Evolutionary conservation across 2,888 invertebrate species (phyloP).

Genomic region (Lepidochitona cinerea): DNA sequence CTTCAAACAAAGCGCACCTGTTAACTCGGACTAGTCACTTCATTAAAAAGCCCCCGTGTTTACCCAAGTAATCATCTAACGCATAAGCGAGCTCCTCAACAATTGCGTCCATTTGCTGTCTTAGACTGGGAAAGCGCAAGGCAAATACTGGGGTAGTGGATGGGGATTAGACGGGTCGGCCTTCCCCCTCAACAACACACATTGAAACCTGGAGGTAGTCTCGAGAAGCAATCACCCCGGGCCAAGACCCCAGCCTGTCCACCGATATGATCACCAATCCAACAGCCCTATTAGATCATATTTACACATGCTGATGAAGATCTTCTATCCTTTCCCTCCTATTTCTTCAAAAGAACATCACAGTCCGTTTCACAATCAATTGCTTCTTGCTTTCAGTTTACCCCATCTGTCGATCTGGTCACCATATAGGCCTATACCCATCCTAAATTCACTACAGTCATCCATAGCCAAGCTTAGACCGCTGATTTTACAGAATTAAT

Average conservation of each 20-base stretch:
- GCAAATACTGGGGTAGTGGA: neutral
- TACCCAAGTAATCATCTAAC: slow-evolving; percentile 3
- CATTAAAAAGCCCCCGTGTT: slow-evolving; percentile 1
- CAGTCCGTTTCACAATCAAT: neutral
- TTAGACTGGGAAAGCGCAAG: neutral
- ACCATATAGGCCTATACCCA: no score
- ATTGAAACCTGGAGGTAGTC: neutral
- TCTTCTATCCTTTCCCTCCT: neutral
- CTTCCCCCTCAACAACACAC: neutral
- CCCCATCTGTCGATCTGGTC: neutral
- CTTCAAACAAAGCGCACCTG: slow-evolving; percentile 2
- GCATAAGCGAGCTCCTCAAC: neutral
- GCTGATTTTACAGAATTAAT: no score
- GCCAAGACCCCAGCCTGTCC: neutral
- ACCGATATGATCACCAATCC: neutral
- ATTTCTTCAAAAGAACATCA: neutral
- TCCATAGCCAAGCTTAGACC: no score
- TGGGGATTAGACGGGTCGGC: neutral
- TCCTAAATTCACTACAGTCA: no score
- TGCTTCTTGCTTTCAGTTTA: neutral
- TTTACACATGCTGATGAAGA: slow-evolving; percentile 8
- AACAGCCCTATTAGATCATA: slow-evolving; percentile 5
- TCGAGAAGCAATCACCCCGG: neutral
- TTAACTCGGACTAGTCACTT: neutral
- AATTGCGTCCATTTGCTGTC: neutral